Evolutionary conservation across 2,888 invertebrate genomes (phyloP), one percentile per base, ranked within the genome.

Genomic region (Cosmorhoe ocellata): DNA sequence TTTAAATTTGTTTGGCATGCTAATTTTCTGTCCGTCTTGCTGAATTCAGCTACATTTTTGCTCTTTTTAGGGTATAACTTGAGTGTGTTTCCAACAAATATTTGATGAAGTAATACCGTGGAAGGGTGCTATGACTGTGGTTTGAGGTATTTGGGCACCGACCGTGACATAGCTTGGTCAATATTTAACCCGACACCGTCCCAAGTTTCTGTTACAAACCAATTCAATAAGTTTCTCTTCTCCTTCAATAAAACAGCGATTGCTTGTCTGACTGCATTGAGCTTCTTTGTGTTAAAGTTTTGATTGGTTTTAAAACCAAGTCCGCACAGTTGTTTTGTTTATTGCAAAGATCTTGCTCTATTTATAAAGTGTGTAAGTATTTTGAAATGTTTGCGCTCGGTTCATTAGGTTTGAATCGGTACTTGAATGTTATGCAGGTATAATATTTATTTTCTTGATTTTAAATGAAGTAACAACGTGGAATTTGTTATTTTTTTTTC

Each of bases 241-340:
- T 71, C 4, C 18, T 74, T 77, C 77, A 77, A 81, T 79, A 81
- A 80, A 82, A 80, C 67, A 75, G 69, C 75, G 64, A 76, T 75
- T 73, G 71, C 69, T 75, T 72, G 69, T 75, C 67, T 70, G 69
- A 71, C 73, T 78, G 76, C 71, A 76, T 75, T 74, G 69, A 69
- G 69, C 65, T 76, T 77, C 76, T 76, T 79, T 76, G 73, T 67
- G 65, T 65, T 61, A 62, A 84, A 84, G 63, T 83, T 84, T 79
- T 81, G 82, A 84, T 83, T 84, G 74, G 79, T 80, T 83, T 74
- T 61, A 70, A 73, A 69, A 62, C 64, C 63, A 69, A 72, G 70
- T 65, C 64, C 63, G 59, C 63, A 59, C 60, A 62, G 57, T 66
- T 62, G 61, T 63, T 61, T 58, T 61, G 61, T 69, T 66, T 63